Evolutionary conservation across 2,888 invertebrate genomes (phyloP).

Genomic region (Nematopogon swammerdamellus): DNA sequence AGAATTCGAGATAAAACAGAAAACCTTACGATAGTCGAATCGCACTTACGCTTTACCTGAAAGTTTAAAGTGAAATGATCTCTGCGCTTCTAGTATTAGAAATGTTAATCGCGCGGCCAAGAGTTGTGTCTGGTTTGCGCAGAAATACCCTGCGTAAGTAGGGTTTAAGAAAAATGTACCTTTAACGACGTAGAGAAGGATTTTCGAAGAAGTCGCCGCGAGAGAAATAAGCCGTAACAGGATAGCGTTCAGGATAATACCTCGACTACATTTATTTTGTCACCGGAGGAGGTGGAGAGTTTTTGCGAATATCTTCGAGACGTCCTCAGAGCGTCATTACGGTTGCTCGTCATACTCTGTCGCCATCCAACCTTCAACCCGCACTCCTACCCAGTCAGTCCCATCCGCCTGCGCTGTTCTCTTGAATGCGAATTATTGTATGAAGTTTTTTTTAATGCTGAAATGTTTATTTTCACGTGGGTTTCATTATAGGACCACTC

Average conservation of each 20-base stretch:
- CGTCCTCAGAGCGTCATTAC: too few relatives aligned
- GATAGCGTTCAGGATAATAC: conserved; percentile 53
- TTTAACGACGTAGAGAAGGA: conserved; percentile 46
- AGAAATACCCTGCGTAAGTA: not conserved
- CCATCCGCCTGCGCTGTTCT: too few relatives aligned
- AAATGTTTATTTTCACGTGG: too few relatives aligned
- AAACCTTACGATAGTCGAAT: conserved; percentile 57
- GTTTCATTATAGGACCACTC: too few relatives aligned
- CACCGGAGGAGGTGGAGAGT: not conserved
- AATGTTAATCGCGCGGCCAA: not conserved
- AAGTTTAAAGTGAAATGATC: not conserved
- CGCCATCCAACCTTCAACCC: too few relatives aligned
- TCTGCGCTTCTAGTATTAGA: not conserved
- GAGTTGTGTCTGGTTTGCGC: not conserved
- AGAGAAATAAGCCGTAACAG: conserved; percentile 54
- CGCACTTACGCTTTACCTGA: conserved; percentile 20
- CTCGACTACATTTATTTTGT: conserved; percentile 20
- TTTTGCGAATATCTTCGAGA: too few relatives aligned
- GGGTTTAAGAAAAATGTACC: conserved; percentile 48
- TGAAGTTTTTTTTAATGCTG: too few relatives aligned
- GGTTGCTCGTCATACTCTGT: too few relatives aligned
- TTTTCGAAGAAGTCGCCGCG: conserved; percentile 29
- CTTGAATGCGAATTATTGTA: too few relatives aligned
- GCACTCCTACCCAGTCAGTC: too few relatives aligned
- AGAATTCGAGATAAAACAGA: not conserved